Evolutionary conservation across 2,888 invertebrate species (phyloP).

Genomic region (Liopterus haemorrhoidalis): DNA sequence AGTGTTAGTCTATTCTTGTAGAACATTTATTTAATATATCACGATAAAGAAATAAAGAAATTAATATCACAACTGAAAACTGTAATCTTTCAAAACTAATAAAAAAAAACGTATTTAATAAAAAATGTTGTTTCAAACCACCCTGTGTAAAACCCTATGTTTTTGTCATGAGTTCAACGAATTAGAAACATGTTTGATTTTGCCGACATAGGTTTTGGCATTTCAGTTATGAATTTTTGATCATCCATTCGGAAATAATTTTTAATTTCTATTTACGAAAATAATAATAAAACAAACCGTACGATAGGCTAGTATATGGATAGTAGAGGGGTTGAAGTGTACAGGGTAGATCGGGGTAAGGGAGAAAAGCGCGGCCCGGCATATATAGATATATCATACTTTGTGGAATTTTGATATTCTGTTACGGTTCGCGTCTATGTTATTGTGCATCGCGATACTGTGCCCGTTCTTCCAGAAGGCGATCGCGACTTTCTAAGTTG

Average conservation of each 20-base stretch:
- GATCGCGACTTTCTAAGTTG: constrained; percentile 10
- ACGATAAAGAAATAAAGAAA: too few relatives aligned
- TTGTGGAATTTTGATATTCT: constrained; percentile 18
- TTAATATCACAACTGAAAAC: too few relatives aligned
- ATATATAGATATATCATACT: constrained; percentile 16
- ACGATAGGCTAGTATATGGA: neutral
- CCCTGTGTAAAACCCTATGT: too few relatives aligned
- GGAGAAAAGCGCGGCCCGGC: neutral
- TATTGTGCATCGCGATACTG: constrained; percentile 20
- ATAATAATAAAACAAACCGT: constrained; percentile 38
- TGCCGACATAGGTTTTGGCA: too few relatives aligned
- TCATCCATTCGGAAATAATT: constrained; percentile 41
- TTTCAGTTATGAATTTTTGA: constrained; percentile 31
- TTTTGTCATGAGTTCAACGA: too few relatives aligned
- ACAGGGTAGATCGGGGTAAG: neutral
- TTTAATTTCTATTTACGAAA: constrained; percentile 45
- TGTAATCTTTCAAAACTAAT: too few relatives aligned
- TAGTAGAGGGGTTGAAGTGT: neutral
- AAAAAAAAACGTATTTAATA: too few relatives aligned
- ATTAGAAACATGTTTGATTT: too few relatives aligned
- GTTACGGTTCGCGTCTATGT: constrained; percentile 10
- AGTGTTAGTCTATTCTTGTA: too few relatives aligned
- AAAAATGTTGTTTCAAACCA: constrained; percentile 1
- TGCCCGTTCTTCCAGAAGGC: constrained; percentile 17
- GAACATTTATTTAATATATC: too few relatives aligned